Conservation (phyloP, 2,113 vertebrate genomes). For the Microtus oregoni region DNA sequence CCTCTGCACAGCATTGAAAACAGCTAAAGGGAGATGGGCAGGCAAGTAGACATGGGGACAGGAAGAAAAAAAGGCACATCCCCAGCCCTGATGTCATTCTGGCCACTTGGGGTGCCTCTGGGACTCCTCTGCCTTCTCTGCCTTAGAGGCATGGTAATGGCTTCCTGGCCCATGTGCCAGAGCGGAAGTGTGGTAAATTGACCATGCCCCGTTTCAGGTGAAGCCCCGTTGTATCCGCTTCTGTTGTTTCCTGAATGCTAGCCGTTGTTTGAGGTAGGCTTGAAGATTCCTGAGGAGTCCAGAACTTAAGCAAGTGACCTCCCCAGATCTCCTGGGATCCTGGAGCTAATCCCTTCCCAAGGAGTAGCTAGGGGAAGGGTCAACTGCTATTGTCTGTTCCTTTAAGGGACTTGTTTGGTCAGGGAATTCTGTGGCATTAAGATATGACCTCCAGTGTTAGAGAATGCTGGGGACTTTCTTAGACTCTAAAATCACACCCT, state of each 20-base stretch:
- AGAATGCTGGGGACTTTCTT: constrained; percentile 20
- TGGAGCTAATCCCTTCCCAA: not conserved
- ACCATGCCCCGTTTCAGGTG: not conserved
- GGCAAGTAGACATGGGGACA: not conserved
- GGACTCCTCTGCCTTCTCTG: not conserved
- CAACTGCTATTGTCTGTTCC: not conserved
- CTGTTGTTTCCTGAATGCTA: not conserved
- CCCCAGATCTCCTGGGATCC: not conserved
- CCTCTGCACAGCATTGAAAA: not conserved
- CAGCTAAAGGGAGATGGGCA: not conserved
- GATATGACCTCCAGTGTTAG: not conserved
- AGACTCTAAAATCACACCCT: not conserved
- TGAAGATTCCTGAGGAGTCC: not conserved
- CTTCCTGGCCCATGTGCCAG: not conserved
- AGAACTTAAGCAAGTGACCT: constrained; percentile 6
- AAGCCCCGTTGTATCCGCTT: too few species aligned
- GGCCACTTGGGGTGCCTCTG: rapidly evolving
- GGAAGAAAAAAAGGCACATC: too few species aligned
- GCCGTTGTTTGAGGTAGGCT: constrained; percentile 41
- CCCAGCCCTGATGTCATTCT: not conserved
- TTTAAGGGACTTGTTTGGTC: not conserved
- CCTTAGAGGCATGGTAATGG: not conserved
- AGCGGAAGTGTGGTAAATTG: not conserved
- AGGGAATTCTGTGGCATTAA: not conserved
- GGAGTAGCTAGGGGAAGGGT: not conserved